These are phyloP conservation scores for Hydroisotoma schaefferi DNA, from an alignment of 2,888 invertebrate genomes.

Conservation along the genomic window DNA sequence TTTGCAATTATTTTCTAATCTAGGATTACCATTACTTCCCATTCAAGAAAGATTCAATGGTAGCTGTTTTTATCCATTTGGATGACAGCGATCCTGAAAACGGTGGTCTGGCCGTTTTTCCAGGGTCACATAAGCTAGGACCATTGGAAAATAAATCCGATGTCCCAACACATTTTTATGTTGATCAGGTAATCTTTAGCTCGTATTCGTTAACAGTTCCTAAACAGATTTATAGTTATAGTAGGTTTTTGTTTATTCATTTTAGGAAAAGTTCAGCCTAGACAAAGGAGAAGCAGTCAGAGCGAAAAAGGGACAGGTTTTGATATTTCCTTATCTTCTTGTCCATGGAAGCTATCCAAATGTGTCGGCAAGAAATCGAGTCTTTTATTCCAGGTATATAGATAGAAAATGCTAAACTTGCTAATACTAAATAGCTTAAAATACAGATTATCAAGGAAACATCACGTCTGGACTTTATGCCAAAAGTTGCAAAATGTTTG, in stretches of 20 bases:
- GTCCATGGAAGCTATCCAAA: slow-evolving; percentile 61
- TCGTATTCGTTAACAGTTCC: too few species aligned
- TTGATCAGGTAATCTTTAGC: slow-evolving; percentile 41
- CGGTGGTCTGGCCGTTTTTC: slow-evolving; percentile 60
- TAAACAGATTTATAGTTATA: too few species aligned
- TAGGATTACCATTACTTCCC: slow-evolving; percentile 63
- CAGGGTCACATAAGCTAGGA: slow-evolving; percentile 61
- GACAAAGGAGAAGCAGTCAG: slow-evolving; percentile 56
- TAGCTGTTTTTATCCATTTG: slow-evolving; percentile 60
- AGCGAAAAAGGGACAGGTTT: slow-evolving; percentile 59
- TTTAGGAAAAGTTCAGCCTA: slow-evolving; percentile 55
- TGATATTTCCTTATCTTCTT: slow-evolving; percentile 60
- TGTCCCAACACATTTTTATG: slow-evolving; percentile 50
- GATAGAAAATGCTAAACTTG: too few species aligned
- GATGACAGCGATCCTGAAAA: slow-evolving; percentile 60
- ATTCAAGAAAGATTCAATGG: slow-evolving; percentile 59
- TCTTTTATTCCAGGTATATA: too few species aligned
- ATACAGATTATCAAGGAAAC: too few species aligned
- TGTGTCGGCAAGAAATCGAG: slow-evolving; percentile 53
- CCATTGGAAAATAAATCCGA: slow-evolving; percentile 58
- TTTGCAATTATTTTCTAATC: too few species aligned
- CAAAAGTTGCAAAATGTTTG: too few species aligned
- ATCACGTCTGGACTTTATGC: too few species aligned
- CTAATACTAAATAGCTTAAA: too few species aligned
- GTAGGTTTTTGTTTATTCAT: too few species aligned